Evolutionary conservation across 2,888 invertebrate species (phyloP).

Genomic region (Cybosia mesomella): DNA sequence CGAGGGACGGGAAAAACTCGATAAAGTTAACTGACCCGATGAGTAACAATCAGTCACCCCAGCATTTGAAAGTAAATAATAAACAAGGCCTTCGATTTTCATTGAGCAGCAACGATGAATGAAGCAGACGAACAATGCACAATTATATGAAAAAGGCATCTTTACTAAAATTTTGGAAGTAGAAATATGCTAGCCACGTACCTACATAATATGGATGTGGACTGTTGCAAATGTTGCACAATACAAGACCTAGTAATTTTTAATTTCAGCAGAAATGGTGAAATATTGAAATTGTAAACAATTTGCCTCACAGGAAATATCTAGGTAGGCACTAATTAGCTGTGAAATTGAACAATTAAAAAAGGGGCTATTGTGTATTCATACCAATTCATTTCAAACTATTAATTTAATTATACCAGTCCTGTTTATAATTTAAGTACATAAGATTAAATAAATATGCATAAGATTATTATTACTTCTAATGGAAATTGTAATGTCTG

Average conservation of each 20-base stretch:
- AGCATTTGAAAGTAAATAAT: slow-evolving; percentile 59
- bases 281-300: neutral
- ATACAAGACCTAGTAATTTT: neutral
- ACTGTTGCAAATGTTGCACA: neutral
- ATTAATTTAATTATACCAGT: too few relatives aligned
- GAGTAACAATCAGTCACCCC: slow-evolving; percentile 72
- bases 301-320: neutral
- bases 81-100: slow-evolving; percentile 50
- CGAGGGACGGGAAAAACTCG: slow-evolving; percentile 51
- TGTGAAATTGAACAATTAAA: neutral
- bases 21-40: slow-evolving; percentile 74
- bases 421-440: too few relatives aligned
- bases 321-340: neutral
- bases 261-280: neutral
- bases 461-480: too few relatives aligned
- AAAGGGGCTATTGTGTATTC: neutral
- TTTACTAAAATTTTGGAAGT: neutral
- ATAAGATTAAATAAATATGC: too few relatives aligned
- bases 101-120: slow-evolving; percentile 22
- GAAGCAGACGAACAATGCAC: slow-evolving; percentile 56
- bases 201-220: neutral
- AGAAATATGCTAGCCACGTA: neutral
- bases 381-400: too few relatives aligned
- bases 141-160: neutral
- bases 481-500: too few relatives aligned